These are phyloP conservation scores for Tenualosa ilisha DNA, from an alignment of 2,797 vertebrate species.

Conservation along the genomic window DNA sequence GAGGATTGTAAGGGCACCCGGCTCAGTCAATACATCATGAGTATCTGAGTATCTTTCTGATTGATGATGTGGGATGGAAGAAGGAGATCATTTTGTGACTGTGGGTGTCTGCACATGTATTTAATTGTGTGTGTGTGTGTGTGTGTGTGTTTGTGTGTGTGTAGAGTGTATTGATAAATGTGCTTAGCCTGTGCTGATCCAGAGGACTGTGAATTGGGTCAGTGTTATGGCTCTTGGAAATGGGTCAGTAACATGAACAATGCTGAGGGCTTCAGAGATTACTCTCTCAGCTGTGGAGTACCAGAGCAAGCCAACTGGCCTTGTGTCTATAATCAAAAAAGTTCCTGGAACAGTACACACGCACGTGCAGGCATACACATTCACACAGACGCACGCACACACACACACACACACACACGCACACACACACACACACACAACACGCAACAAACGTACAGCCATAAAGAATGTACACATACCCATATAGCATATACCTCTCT, in stretches of 20 bases:
- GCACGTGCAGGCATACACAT: neutral
- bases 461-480: neutral
- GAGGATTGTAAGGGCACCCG: neutral
- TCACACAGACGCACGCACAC: neutral
- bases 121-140: conserved; percentile 9
- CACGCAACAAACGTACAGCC: neutral
- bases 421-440: neutral
- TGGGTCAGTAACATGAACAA: conserved; percentile 68
- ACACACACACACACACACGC: neutral
- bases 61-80: neutral
- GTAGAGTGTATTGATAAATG: neutral
- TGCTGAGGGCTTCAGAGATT: conserved; percentile 61
- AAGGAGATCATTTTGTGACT: neutral
- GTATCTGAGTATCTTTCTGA: neutral
- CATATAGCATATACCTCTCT: neutral
- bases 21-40: neutral
- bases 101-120: neutral
- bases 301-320: conserved; percentile 61
- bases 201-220: conserved; percentile 60
- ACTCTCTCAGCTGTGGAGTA: conserved; percentile 64
- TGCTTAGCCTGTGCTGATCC: conserved; percentile 22
- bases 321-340: conserved; percentile 33
- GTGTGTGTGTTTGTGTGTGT: neutral
- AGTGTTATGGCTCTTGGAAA: conserved; percentile 59
- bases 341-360: neutral